Evolutionary conservation across 2,797 vertebrate genomes (phyloP).

Genomic region (Margarornis squamiger): DNA sequence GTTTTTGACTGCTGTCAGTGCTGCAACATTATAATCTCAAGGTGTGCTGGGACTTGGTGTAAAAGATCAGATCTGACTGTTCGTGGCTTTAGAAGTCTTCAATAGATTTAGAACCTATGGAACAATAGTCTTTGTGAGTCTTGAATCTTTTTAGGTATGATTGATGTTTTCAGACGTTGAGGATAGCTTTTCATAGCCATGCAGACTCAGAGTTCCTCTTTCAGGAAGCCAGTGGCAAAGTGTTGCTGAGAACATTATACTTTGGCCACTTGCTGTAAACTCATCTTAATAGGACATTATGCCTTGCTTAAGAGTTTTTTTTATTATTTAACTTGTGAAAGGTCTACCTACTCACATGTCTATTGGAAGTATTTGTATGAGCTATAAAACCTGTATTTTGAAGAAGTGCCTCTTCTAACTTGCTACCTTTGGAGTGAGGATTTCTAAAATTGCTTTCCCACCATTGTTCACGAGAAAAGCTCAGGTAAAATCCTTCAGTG

Average conservation of each 20-base stretch:
- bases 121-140: neutral
- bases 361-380: neutral
- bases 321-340: neutral
- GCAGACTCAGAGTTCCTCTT: neutral
- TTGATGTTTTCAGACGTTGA: neutral
- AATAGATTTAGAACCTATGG: neutral
- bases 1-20: neutral
- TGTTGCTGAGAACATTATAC: neutral
- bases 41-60: neutral
- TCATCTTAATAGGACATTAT: neutral
- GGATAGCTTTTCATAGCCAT: fast-evolving
- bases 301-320: fast-evolving
- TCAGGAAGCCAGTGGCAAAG: neutral
- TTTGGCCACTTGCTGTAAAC: neutral
- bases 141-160: neutral
- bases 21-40: neutral
- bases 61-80: neutral
- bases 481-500: neutral
- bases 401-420: neutral
- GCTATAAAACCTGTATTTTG: neutral
- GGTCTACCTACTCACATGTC: neutral
- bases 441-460: neutral
- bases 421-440: neutral
- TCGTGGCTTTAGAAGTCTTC: neutral
- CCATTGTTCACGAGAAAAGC: neutral